A percentile compares a stretch with the other conserved stretches of the same genome.
Evolutionary conservation across 23 tunicate species (phyloP).

Genomic region (Halocynthia aurantium): DNA sequence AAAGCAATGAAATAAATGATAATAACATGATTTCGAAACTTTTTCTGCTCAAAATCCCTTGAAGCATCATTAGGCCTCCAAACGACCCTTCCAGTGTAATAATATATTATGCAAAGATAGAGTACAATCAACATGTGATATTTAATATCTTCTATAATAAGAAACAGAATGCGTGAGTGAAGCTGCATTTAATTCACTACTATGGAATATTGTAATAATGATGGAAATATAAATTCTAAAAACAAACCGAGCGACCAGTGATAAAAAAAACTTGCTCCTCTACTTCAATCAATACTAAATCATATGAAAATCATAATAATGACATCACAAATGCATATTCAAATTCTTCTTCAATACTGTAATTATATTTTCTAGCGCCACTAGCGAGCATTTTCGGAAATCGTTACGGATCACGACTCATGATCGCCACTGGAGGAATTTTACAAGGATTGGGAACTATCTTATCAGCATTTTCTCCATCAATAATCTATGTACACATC

Average conservation of each 20-base stretch:
- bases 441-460: background rate
- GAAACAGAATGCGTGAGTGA: no score
- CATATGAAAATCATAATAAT: background rate
- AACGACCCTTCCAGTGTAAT: no score
- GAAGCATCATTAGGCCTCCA: no score
- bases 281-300: background rate
- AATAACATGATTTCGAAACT: background rate
- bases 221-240: no score
- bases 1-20: no score
- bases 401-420: constrained; percentile 6
- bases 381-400: constrained; percentile 7
- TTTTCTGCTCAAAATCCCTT: no score
- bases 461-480: background rate
- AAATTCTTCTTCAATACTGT: background rate
- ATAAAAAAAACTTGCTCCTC: background rate
- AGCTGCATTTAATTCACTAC: no score
- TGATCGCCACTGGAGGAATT: background rate
- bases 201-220: no score
- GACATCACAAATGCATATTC: background rate
- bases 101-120: no score
- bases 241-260: no score
- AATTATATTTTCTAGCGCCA: constrained; percentile 1
- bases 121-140: no score
- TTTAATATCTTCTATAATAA: no score
- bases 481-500: background rate